A percentile compares a stretch with the other conserved stretches of the same genome.
phyloP scores from a whole-genome alignment of 2,797 vertebrate genomes.

The Vespertilio murinus region DNA sequence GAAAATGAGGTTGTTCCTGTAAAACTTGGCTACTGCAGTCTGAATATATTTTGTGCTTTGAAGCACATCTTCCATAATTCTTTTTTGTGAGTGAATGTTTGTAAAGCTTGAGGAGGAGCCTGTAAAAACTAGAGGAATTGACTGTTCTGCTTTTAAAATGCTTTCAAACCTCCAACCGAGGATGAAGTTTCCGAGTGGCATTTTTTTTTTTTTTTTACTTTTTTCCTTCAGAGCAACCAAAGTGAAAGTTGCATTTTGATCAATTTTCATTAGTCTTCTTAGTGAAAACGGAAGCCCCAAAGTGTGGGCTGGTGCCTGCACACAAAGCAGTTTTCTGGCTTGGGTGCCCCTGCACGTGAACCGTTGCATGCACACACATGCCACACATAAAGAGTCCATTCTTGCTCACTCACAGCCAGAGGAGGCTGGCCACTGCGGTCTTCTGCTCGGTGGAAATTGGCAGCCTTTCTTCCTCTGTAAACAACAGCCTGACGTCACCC shows the following conservation, averaged over 20 bases:
- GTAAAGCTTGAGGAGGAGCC: background rate
- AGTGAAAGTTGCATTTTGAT: slow-evolving; percentile 66
- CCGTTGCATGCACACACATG: background rate
- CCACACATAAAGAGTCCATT: slow-evolving; percentile 77
- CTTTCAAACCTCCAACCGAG: slow-evolving; percentile 39
- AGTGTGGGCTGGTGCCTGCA: background rate
- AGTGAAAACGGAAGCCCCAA: background rate
- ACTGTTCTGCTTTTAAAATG: slow-evolving; percentile 28
- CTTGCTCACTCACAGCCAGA: slow-evolving; percentile 67
- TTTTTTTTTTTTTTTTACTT: background rate
- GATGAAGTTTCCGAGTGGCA: slow-evolving; percentile 28
- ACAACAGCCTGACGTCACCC: slow-evolving; percentile 84
- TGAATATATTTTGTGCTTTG: slow-evolving; percentile 43
- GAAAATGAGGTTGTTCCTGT: slow-evolving; percentile 51
- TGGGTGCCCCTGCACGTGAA: slow-evolving; percentile 8
- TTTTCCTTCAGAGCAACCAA: slow-evolving; percentile 41
- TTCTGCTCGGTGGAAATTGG: slow-evolving; percentile 84
- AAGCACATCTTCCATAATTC: background rate
- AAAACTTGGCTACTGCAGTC: slow-evolving; percentile 34
- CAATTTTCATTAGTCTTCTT: background rate
- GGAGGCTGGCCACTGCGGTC: slow-evolving; percentile 78
- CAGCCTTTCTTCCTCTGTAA: slow-evolving; percentile 82
- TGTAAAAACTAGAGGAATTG: slow-evolving; percentile 41
- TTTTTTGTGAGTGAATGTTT: slow-evolving; percentile 34
- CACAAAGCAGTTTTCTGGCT: background rate